These are phyloP conservation scores for Allobates femoralis DNA, from an alignment of 2,797 vertebrate genomes.

Conservation along the genomic window DNA sequence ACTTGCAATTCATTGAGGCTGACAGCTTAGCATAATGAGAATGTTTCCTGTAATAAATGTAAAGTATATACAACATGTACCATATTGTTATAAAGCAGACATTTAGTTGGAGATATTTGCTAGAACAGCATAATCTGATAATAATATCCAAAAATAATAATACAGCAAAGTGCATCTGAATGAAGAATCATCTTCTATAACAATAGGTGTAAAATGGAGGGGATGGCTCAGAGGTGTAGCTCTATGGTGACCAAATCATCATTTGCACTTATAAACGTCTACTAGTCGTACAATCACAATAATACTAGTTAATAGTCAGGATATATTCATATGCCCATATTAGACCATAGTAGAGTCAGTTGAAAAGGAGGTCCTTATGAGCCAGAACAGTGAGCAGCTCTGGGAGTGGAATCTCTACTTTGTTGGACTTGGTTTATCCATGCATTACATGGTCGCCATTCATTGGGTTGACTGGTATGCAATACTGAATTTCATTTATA, in stretches of 20 bases:
- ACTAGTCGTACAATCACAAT: not conserved
- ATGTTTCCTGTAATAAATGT: conserved; percentile 14
- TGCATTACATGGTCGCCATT: too few relatives aligned
- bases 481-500: too few relatives aligned
- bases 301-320: not conserved
- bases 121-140: not conserved
- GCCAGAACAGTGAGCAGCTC: too few relatives aligned
- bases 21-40: conserved; percentile 57
- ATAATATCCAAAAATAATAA: not conserved
- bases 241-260: not conserved
- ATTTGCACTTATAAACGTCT: too few relatives aligned
- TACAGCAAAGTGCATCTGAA: not conserved
- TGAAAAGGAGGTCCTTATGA: not conserved
- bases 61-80: conserved; percentile 40
- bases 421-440: too few relatives aligned
- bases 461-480: too few relatives aligned
- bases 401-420: too few relatives aligned
- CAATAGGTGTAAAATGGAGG: not conserved
- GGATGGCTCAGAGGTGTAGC: too few relatives aligned
- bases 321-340: not conserved
- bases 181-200: not conserved
- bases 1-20: conserved; percentile 55
- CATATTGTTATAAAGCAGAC: not conserved
- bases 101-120: not conserved
- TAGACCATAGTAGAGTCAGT: not conserved